Percentiles rank a stretch among this genome's conserved stretches.
These are phyloP conservation scores for Drosophila percnosoma DNA, from an alignment of 2,888 invertebrate species.

Conservation along the genomic window DNA sequence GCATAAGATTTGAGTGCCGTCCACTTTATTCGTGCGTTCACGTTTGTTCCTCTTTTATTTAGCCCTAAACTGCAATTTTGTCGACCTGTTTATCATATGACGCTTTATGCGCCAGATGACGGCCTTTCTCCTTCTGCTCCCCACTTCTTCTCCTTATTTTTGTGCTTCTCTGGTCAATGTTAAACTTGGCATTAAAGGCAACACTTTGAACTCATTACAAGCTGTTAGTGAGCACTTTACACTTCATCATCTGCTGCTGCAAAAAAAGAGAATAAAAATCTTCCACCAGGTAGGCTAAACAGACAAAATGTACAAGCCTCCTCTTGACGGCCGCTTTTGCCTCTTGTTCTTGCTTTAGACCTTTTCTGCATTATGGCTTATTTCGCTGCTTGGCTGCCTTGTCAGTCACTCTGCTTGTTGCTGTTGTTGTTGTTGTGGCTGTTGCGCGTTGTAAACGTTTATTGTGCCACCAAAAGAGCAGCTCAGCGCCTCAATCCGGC, in stretches of 20 bases:
- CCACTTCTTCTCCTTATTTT: neutral
- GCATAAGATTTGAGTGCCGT: neutral
- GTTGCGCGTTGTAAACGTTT: constrained; percentile 69
- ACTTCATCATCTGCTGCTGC: constrained; percentile 69
- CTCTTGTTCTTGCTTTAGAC: constrained; percentile 7
- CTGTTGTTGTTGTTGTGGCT: constrained; percentile 3
- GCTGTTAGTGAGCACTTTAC: constrained; percentile 77
- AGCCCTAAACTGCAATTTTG: neutral
- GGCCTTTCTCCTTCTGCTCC: neutral
- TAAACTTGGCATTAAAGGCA: constrained; percentile 51
- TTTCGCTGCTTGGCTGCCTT: constrained; percentile 64
- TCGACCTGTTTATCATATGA: neutral
- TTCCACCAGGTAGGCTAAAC: constrained; percentile 26
- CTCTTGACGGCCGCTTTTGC: neutral
- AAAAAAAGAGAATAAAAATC: constrained; percentile 1
- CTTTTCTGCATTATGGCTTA: constrained; percentile 70
- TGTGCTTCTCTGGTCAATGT: constrained; percentile 1
- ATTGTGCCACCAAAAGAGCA: constrained; percentile 77
- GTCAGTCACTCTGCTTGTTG: constrained; percentile 40
- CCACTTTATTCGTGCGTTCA: neutral
- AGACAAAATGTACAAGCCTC: constrained; percentile 11
- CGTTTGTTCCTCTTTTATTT: neutral
- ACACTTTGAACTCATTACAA: constrained; percentile 73
- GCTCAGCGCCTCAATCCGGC: constrained; percentile 21
- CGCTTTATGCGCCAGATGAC: constrained; percentile 2